Base-by-base conservation (phyloP, 92 coral and sea anemone species). In the Umimayanthus kanabou region DNA sequence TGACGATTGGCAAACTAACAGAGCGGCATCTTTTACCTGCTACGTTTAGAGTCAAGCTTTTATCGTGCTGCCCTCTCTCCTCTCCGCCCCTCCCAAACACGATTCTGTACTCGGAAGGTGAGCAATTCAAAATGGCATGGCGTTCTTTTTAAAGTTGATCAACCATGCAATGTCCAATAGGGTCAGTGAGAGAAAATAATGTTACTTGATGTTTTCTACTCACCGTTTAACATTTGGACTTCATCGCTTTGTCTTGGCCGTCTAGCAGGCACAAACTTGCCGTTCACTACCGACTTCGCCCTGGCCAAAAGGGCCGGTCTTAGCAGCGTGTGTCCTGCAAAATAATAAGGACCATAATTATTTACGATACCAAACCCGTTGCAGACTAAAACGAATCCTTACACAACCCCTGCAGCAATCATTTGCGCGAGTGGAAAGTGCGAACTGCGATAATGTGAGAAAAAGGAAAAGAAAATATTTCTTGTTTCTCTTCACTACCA, bases 301-400 rank as follows among this genome's bases (percentile, higher is more conserved):
- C 75, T 70, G 75, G 75, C 75, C 40, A 70, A 25, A 28, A 70
- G 75, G 18, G 39, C 75, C 39, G 75, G 75, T 70, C 75, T 70
- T 6, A 70, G 14, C 75, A 70, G 75, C 37, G 39, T 30, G 39
- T 25, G 28, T 70, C 37, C 75, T 70, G 39, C 75, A 28, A 70
- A 22, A 70, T 13, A 61, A 61, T 22, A 61, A 26, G 23, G 9
- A 2, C 5, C 15, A 70, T 9, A 10, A 8, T 70, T 22, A 9
- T 70, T 70, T 25, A 22, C 23, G 39, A 23, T 22, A 6, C 26
- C 69, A 6, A 61, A 61, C 1, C 26, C n/a, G 0, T 61, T 61
- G 22, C 22, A 61, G n/a, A 61, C 69, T 61, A 61, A 61, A 61
- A 61, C 26, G 23, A 5, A 61, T 4, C 69, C n/a, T 22, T 25